Evolutionary conservation across 2,888 invertebrate genomes (phyloP), one percentile per base, ranked within the genome.

Genomic region (Nebria brevicollis): DNA sequence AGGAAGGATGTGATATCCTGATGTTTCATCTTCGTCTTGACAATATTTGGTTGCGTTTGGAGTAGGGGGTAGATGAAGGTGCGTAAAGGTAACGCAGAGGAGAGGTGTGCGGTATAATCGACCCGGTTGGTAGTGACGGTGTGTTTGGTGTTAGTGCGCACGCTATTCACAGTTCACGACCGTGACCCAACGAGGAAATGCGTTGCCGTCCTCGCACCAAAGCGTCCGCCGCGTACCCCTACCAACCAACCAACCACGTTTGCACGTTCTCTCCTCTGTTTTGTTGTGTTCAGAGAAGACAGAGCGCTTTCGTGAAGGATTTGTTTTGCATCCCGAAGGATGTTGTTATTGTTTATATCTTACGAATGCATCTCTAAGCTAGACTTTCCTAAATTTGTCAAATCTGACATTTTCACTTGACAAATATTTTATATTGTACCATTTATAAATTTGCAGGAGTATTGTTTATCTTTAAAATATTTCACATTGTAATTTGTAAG

Each of bases 161-260:
- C 54, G 66, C 20, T 66, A 25, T 41, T 72, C 72, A 73, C 77
- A 73, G 73, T 25, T 42, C 66, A 43, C 77, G 81, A 77, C 81
- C 81, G 81, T 81, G 77, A 76, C 77, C 77, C 72, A 72, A 77
- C 72, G 42, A 81, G 81, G 81, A 81, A 81, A 81, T 81, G 81
- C 81, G 81, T 76, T 73, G 66, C 54, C 78, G 41, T 75, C 75
- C 75, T n/a, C 64, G 54, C 13, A 26, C 26, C 26, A 13, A 11
- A 20, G n/a, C 68, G 20, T 11, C 26, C 13, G 13, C 43, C 4
- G 43, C 41, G 10, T 73, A 34, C 66, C 74, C 11, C 66, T 66
- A 34, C 34, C 34, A 34, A 34, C 34, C 34, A 34, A 41, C n/a
- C 34, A 64, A 34, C 25, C 34, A 72, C 64, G 34, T 72, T 15